Base-by-base conservation (phyloP, 2,888 invertebrate genomes). In the Drosophila prolongata region DNA sequence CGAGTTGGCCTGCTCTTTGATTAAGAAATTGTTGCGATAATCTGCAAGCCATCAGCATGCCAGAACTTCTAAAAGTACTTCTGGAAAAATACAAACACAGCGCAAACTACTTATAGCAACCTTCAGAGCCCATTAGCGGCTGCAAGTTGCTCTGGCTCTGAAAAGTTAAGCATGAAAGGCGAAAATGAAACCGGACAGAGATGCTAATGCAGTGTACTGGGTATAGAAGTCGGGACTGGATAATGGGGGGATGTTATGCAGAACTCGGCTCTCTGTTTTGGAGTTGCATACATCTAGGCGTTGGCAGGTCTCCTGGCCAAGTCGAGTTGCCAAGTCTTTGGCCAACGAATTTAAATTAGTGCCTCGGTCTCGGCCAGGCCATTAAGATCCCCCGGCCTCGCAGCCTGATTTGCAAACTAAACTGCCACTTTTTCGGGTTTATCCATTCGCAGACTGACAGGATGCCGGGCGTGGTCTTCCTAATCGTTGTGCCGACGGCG, bases 401-500 rank as follows among this genome's bases (percentile, higher is more conserved):
- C 54, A 54, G 55, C 35, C 68, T 55, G 68, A 66, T 84, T 85
- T 87, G 64, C 75, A 59, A 30, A 67, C 79, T 79, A 58, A 87
- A 85, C 73, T 62, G 56, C 58, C 69, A 81, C 62, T 81, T 79
- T 70, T 75, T 76, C 69, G 50, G 35, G 55, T 9, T 42, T 38
- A 50, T 56, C 50, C 47, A 46, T 79, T 82, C 50, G 46, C 73
- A 85, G 72, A 34, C 11, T 37, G 37, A 37, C 57, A 53, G 57
- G 44, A 94, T 94, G 94, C 93, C 94, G 58, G 95, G 95, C 76
- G 95, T 95, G 6, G 93, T 95, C 70, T 95, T 95, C 87, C 90
- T 95, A 62, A 94, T 95, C 68, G 95, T 94, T 85, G 94, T 95
- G 79, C 95, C 95, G 9, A 95, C 95, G 67, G 93, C 95, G 60